Conservation (phyloP, 2,888 invertebrate genomes). For the Tholera decimalis region DNA sequence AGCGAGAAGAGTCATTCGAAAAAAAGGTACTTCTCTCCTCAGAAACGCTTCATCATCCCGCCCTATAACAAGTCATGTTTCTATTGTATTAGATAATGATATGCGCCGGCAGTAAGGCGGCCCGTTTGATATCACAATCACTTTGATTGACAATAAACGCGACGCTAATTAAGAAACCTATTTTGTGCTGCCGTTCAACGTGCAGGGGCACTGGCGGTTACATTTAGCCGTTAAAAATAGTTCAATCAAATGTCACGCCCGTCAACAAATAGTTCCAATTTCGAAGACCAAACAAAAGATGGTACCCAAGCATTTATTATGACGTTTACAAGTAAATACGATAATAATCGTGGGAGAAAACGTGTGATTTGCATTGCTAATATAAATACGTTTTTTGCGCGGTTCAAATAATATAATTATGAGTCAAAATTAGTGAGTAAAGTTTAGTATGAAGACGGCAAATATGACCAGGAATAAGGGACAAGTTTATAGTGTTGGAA, state of each 20-base stretch:
- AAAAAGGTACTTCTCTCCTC: too few relatives aligned
- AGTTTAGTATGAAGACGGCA: constrained; percentile 76
- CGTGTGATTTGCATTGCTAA: constrained; percentile 61
- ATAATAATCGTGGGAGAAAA: constrained; percentile 70
- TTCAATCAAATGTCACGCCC: constrained; percentile 81
- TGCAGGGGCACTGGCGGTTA: constrained; percentile 64
- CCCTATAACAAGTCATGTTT: too few relatives aligned
- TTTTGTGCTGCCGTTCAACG: constrained; percentile 60
- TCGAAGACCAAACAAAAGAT: constrained; percentile 85
- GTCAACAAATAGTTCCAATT: constrained; percentile 81
- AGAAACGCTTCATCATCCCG: too few relatives aligned
- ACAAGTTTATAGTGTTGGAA: constrained; percentile 92
- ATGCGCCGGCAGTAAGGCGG: constrained; percentile 8
- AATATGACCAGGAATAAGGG: constrained; percentile 80
- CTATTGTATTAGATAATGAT: background rate
- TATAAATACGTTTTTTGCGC: constrained; percentile 59
- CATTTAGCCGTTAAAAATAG: constrained; percentile 82
- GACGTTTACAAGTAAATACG: constrained; percentile 80
- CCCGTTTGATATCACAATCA: constrained; percentile 44
- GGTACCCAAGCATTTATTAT: constrained; percentile 77
- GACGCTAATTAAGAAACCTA: constrained; percentile 60
- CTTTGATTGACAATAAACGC: constrained; percentile 52
- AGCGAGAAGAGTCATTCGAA: too few relatives aligned
- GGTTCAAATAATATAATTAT: constrained; percentile 74
- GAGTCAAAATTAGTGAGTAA: constrained; percentile 80